Evolutionary conservation across 2,888 invertebrate genomes (phyloP).

Genomic region (Scrobipalpa atriplicella): DNA sequence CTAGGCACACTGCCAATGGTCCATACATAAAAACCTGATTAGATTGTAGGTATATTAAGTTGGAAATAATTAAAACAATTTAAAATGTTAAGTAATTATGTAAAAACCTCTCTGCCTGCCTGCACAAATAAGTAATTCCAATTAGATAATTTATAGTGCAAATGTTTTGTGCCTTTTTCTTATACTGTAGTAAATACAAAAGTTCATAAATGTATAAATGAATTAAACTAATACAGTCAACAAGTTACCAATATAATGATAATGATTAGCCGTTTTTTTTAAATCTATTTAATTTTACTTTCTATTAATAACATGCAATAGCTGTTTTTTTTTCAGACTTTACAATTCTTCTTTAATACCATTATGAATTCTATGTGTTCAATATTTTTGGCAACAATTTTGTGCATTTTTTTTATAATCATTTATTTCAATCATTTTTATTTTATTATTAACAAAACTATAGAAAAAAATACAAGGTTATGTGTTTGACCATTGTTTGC

Average conservation of each 20-base stretch:
- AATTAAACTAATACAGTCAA: neutral
- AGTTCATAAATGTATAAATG: neutral
- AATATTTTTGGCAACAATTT: no score
- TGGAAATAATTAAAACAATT: neutral
- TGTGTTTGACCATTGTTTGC: no score
- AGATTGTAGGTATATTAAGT: neutral
- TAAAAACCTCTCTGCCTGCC: neutral
- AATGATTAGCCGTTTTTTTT: neutral
- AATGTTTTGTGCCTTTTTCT: constrained; percentile 50
- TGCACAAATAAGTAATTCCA: neutral
- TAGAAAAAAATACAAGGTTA: no score
- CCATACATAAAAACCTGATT: constrained; percentile 13
- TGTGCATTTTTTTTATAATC: no score
- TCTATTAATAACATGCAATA: neutral
- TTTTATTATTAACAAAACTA: no score
- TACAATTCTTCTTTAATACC: no score
- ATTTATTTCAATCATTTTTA: no score
- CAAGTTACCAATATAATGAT: constrained; percentile 11
- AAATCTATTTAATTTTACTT: neutral
- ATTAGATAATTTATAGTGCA: constrained; percentile 44
- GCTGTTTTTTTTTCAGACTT: no score
- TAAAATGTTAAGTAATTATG: neutral
- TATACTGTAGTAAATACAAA: neutral
- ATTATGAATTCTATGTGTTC: no score
- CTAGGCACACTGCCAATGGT: constrained; percentile 1